These are phyloP conservation scores for Cataglyphis livida DNA, from an alignment of 2,888 invertebrate species.

Conservation along the genomic window DNA sequence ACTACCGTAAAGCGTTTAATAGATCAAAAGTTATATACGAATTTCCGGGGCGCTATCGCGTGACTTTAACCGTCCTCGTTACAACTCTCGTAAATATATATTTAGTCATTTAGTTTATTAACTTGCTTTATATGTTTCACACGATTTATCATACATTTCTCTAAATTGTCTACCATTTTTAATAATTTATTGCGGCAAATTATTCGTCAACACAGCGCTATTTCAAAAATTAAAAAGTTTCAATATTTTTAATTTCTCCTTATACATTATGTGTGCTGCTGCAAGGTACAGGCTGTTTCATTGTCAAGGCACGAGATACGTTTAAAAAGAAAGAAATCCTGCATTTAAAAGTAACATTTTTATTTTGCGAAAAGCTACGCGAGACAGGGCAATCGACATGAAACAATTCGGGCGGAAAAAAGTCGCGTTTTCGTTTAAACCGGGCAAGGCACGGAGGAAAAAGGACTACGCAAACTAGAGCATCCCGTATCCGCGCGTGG, in stretches of 20 bases:
- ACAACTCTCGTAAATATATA: slow-evolving; percentile 14
- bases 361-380: background rate
- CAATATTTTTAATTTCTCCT: background rate
- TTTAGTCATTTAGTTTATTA: slow-evolving; percentile 25
- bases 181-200: background rate
- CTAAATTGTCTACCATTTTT: background rate
- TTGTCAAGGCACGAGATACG: background rate
- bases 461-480: slow-evolving; percentile 30
- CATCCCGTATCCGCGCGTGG: slow-evolving; percentile 28
- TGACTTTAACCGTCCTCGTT: slow-evolving; percentile 55
- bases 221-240: too few relatives aligned
- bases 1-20: slow-evolving; percentile 44
- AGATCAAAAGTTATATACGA: slow-evolving; percentile 50
- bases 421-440: slow-evolving; percentile 42
- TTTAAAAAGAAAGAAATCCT: background rate
- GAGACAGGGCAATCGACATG: background rate
- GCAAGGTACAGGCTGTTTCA: background rate
- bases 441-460: slow-evolving; percentile 30
- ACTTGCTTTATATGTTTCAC: background rate
- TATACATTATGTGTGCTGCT: background rate
- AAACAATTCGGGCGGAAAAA: slow-evolving; percentile 37
- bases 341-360: slow-evolving; percentile 26
- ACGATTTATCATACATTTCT: background rate
- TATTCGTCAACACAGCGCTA: background rate
- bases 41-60: slow-evolving; percentile 21